Percentiles rank a stretch among this genome's conserved stretches.
These are phyloP conservation scores for Festucalex cinctus DNA, from an alignment of 2,113 vertebrate species.

Conservation along the genomic window DNA sequence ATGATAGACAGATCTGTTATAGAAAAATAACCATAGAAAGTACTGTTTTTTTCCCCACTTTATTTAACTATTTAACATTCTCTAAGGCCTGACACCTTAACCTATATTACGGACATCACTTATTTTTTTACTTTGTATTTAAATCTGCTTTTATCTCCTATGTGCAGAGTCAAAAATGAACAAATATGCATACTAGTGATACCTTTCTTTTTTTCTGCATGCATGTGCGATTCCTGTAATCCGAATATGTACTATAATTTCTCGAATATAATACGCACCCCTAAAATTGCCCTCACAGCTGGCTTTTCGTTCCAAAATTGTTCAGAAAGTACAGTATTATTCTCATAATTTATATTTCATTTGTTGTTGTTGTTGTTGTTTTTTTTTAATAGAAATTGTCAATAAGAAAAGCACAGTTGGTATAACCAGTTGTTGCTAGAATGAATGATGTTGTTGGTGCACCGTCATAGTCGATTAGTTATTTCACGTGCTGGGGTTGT, in stretches of 20 bases:
- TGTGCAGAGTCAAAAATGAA: constrained; percentile 1
- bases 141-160: constrained; percentile 4
- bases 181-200: not conserved
- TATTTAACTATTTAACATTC: constrained; percentile 2
- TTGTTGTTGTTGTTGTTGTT: no score
- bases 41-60: not conserved
- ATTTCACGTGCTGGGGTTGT: no score
- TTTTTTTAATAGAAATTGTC: no score
- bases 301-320: no score
- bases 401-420: no score
- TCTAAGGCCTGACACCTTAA: constrained; percentile 21
- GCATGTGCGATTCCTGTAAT: constrained; percentile 14
- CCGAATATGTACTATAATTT: constrained; percentile 12
- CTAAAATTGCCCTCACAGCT: no score
- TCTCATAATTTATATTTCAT: no score
- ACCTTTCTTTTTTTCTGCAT: constrained; percentile 3
- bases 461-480: no score
- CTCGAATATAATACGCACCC: no score
- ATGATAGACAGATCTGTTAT: constrained; percentile 52
- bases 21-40: constrained; percentile 35
- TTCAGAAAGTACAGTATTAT: no score
- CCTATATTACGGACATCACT: constrained; percentile 14
- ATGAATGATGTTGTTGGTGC: no score
- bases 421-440: no score
- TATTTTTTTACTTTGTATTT: not conserved